These are phyloP conservation scores for Hybognathus amarus DNA, from an alignment of 2,797 vertebrate genomes.

Conservation along the genomic window DNA sequence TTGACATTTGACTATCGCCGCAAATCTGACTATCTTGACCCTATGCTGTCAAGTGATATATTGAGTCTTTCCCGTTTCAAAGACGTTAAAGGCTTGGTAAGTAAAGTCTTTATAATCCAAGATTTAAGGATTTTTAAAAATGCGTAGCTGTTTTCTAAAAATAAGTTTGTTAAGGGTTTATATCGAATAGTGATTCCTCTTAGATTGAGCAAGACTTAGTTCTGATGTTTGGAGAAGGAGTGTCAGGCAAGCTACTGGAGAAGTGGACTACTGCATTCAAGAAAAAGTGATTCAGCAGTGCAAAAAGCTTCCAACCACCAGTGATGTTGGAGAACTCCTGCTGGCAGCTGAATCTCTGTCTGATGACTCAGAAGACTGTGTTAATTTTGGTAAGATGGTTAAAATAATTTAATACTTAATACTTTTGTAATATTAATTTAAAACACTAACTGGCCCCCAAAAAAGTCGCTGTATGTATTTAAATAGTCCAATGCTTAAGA, in stretches of 20 bases:
- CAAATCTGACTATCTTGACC: conserved; percentile 59
- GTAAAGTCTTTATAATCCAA: too few relatives aligned
- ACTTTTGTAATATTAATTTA: not conserved
- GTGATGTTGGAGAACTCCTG: conserved; percentile 55
- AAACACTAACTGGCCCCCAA: too few relatives aligned
- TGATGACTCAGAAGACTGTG: conserved; percentile 21
- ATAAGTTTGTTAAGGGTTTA: too few relatives aligned
- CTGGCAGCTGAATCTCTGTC: conserved; percentile 44
- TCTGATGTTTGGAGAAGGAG: conserved; percentile 53
- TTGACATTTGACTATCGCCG: conserved; percentile 51
- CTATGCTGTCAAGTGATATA: not conserved
- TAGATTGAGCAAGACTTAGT: conserved; percentile 56
- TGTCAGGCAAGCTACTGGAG: conserved; percentile 50
- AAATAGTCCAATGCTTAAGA: too few relatives aligned
- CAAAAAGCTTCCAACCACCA: conserved; percentile 53
- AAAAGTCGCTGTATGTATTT: too few relatives aligned
- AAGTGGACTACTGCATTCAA: conserved; percentile 53
- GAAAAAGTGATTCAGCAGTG: conserved; percentile 56
- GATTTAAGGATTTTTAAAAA: too few relatives aligned
- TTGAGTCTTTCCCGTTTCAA: conserved; percentile 58
- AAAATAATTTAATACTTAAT: not conserved
- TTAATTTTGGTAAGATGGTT: conserved; percentile 44
- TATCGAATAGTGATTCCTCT: not conserved
- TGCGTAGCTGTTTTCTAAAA: too few relatives aligned
- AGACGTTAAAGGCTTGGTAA: conserved; percentile 19